Percentiles rank a stretch among this genome's conserved stretches.
These are phyloP conservation scores for Zosterops borbonicus DNA, from an alignment of 2,113 vertebrate species.

Conservation along the genomic window DNA sequence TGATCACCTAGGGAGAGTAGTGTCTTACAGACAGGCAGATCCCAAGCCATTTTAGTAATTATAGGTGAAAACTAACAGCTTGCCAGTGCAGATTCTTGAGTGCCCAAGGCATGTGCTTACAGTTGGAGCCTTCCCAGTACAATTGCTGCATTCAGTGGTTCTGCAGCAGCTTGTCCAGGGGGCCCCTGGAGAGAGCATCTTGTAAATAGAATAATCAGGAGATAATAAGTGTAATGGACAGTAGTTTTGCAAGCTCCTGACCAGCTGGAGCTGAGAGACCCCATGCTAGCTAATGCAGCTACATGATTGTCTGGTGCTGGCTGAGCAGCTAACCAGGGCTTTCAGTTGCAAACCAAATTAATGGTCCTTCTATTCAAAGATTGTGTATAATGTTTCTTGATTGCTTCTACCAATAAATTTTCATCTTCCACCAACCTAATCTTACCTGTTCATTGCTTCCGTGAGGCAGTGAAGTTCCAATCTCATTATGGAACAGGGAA, in stretches of 20 bases:
- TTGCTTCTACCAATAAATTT: neutral
- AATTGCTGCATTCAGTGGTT: neutral
- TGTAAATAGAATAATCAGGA: slow-evolving; percentile 43
- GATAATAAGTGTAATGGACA: neutral
- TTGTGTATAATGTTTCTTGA: neutral
- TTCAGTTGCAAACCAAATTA: neutral
- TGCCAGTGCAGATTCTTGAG: neutral
- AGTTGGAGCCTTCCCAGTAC: neutral
- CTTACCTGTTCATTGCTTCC: neutral
- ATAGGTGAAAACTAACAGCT: slow-evolving; percentile 49
- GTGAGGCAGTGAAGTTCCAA: neutral
- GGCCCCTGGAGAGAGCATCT: neutral
- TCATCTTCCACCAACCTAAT: neutral
- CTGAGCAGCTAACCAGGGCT: neutral
- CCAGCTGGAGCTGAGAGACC: neutral
- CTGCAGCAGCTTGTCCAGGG: neutral
- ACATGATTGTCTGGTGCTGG: neutral
- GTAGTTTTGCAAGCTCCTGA: slow-evolving; percentile 6
- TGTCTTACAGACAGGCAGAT: neutral
- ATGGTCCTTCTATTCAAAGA: neutral
- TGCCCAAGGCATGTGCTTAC: neutral
- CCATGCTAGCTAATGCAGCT: neutral
- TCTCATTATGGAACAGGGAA: neutral
- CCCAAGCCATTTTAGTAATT: slow-evolving; percentile 29
- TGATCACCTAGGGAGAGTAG: slow-evolving; percentile 27